A percentile compares a stretch with the other conserved stretches of the same genome.
These are phyloP conservation scores for Pteropus rufus DNA, from an alignment of 2,797 vertebrate genomes.

Conservation along the genomic window DNA sequence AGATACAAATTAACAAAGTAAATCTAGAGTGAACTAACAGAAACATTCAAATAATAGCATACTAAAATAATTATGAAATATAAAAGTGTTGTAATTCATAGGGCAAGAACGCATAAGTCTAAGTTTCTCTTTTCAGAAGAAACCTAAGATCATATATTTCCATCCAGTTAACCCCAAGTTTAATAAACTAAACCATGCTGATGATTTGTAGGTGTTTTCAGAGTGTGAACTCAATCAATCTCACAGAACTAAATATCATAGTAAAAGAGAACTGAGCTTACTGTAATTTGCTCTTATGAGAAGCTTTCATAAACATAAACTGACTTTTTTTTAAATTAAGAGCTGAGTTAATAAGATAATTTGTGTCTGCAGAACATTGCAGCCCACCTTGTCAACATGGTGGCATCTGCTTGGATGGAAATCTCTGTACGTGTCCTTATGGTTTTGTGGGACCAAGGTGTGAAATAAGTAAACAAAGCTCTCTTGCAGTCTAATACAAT, in stretches of 20 bases:
- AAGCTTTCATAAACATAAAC: not conserved
- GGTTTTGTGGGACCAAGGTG: slow-evolving; percentile 93
- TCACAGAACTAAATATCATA: not conserved
- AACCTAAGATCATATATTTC: not conserved
- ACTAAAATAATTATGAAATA: not conserved
- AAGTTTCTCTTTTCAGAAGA: not conserved
- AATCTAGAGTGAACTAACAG: not conserved
- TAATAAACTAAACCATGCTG: not conserved
- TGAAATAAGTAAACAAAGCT: slow-evolving; percentile 89
- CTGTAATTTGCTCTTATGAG: not conserved
- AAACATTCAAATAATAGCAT: not conserved
- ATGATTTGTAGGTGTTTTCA: not conserved
- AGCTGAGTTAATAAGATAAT: slow-evolving; percentile 29
- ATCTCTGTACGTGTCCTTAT: slow-evolving; percentile 92
- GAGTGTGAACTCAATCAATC: not conserved
- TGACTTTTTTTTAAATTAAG: not conserved
- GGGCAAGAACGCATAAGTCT: not conserved
- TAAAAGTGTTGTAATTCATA: not conserved
- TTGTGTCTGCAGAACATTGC: slow-evolving; percentile 85
- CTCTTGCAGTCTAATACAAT: not conserved
- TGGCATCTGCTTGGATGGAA: slow-evolving; percentile 88
- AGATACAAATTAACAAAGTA: not conserved
- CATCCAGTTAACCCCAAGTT: not conserved
- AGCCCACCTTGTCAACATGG: slow-evolving; percentile 89
- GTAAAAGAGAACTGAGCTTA: not conserved